Conservation (phyloP, 1,140 invertebrate species). For the Drosophila pallidifrons region DNA sequence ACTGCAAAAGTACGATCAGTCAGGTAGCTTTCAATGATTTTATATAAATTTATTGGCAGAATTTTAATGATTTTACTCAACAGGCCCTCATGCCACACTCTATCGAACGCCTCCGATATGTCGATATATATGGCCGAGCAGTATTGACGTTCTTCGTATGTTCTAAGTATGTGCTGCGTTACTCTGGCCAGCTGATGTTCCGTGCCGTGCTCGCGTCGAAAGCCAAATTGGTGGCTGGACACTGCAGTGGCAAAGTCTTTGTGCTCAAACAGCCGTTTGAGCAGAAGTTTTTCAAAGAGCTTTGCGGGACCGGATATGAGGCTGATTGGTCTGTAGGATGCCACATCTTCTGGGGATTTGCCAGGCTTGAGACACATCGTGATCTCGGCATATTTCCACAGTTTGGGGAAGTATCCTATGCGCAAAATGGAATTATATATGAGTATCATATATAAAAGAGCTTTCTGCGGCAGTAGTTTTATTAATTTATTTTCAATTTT, state of each 20-base stretch:
- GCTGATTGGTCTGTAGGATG: constrained; percentile 28
- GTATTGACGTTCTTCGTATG: too few species aligned
- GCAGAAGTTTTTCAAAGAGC: constrained; percentile 6
- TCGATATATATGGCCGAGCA: constrained; percentile 19
- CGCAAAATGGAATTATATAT: too few species aligned
- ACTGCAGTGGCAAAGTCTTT: background rate
- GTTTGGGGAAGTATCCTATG: too few species aligned
- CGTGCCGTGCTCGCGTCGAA: too few species aligned
- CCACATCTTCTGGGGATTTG: too few species aligned
- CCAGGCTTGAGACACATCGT: too few species aligned
- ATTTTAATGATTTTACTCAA: constrained; percentile 21
- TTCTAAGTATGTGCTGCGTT: too few species aligned
- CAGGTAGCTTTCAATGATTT: constrained; percentile 13
- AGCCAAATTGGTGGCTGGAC: background rate
- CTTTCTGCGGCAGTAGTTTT: too few species aligned
- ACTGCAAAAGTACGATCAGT: background rate
- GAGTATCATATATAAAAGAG: too few species aligned
- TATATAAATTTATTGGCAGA: background rate
- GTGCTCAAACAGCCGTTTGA: background rate
- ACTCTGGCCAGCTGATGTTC: too few species aligned
- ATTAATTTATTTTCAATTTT: too few species aligned
- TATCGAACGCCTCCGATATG: constrained; percentile 18
- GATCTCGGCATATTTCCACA: too few species aligned
- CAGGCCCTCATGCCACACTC: constrained; percentile 32
- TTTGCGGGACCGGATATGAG: constrained; percentile 13